Conservation (phyloP, 2,113 vertebrate species). For the Vireo altiloquus region DNA sequence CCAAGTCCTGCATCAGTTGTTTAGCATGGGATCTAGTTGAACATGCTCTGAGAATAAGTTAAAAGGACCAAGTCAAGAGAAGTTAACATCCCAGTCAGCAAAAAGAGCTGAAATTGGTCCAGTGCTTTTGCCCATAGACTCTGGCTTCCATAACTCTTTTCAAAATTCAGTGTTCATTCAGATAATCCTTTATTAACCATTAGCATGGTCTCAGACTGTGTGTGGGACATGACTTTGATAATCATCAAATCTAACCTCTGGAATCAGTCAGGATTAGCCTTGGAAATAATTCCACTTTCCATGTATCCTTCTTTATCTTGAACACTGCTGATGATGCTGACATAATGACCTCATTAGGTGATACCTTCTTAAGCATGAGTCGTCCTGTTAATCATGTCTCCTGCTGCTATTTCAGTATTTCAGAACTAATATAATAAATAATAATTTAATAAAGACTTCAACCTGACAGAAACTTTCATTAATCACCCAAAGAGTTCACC, state of each 20-base stretch:
- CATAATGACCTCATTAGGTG: neutral
- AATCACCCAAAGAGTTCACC: neutral
- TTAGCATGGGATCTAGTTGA: neutral
- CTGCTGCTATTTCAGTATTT: neutral
- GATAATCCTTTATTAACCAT: neutral
- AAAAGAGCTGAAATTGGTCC: neutral
- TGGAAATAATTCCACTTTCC: neutral
- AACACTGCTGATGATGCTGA: neutral
- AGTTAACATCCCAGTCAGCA: neutral
- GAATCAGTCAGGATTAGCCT: neutral
- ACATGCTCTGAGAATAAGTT: neutral
- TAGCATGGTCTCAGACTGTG: neutral
- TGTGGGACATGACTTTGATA: neutral
- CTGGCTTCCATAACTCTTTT: neutral
- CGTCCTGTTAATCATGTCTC: neutral
- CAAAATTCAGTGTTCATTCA: neutral
- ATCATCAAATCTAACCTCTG: neutral
- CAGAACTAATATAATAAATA: neutral
- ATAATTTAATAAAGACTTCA: neutral
- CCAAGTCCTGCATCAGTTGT: neutral
- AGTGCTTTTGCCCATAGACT: neutral
- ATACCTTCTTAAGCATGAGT: neutral
- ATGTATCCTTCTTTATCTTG: neutral
- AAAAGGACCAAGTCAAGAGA: neutral
- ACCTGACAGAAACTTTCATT: neutral